These are phyloP conservation scores for Acanthochromis polyacanthus DNA, from an alignment of 2,113 vertebrate genomes.

Conservation along the genomic window DNA sequence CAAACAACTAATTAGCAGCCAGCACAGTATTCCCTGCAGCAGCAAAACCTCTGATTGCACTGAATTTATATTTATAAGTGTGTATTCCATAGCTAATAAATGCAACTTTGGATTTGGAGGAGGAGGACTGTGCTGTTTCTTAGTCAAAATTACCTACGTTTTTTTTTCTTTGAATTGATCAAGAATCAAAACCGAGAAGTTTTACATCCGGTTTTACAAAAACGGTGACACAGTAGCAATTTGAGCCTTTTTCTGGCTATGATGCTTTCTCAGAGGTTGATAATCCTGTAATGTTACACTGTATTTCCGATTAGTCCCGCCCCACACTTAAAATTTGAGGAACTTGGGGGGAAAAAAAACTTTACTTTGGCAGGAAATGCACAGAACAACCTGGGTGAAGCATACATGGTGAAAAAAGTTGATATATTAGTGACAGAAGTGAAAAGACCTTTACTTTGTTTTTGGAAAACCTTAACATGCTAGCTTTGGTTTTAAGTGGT, in stretches of 20 bases:
- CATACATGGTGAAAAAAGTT: constrained; percentile 18
- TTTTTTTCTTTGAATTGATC: too few relatives aligned
- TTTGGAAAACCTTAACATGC: constrained; percentile 64
- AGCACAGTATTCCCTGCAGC: neutral
- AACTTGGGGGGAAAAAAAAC: constrained; percentile 23
- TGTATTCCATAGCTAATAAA: neutral
- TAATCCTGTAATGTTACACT: too few relatives aligned
- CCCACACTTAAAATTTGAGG: neutral
- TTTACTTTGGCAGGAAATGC: constrained; percentile 36
- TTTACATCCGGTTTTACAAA: too few relatives aligned
- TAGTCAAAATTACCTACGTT: too few relatives aligned
- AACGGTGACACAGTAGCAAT: too few relatives aligned
- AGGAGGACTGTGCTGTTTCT: too few relatives aligned
- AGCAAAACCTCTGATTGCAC: neutral
- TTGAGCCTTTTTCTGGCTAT: too few relatives aligned
- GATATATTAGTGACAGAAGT: constrained; percentile 48
- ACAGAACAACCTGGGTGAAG: constrained; percentile 45
- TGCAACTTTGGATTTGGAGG: neutral
- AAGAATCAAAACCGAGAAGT: too few relatives aligned
- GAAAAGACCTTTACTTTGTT: constrained; percentile 66
- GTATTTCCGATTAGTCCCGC: neutral
- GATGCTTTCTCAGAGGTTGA: too few relatives aligned
- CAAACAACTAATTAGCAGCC: neutral
- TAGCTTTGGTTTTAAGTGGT: constrained; percentile 70
- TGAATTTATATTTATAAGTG: neutral